Evolutionary conservation across 1,140 invertebrate genomes (phyloP), one percentile per base, ranked within the genome.

Genomic region (Sitodiplosis mosellana): DNA sequence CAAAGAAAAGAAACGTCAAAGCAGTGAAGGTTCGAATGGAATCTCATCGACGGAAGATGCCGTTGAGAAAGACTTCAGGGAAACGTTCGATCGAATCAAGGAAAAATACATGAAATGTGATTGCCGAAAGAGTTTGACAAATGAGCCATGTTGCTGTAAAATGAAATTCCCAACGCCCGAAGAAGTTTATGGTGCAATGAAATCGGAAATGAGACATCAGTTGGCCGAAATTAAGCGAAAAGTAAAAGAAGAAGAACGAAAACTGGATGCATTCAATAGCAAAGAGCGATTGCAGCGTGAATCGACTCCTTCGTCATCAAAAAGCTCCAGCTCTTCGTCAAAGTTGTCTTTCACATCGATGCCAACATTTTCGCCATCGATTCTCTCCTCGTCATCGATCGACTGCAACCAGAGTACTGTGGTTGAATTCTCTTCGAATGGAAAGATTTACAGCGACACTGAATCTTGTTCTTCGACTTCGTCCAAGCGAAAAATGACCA

Each of bases 211-310:
- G 81, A 69, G 82, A 21, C 75, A 80, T 60, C 71, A 76, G 37
- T 58, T 90, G 48, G 82, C 83, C 1, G 83, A 87, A 36, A 69
- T 91, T 27, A 82, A 87, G 55, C 69, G 78, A 41, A 76, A 84
- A 54, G 89, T 85, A 58, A 76, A 76, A 50, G 83, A 89, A 55
- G 88, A 86, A 59, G 81, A 87, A 59, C 76, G 75, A 45, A 83
- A 89, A 61, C 61, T 90, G 2, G 76, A 76, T 33, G 81, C 80
- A 51, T 66, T 91, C 53, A 5, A 53, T 58, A 48, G 67, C 68
- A 52, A 67, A 69, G 55, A 59, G 59, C 47, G 46, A 52, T 19
- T 43, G 11, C 57, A 67, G 49, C 60, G 68, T 48, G 65, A 62
- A 47, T 60, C 59, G 12, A 58, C 51, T 2, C 47, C 54, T 33